phyloP scores from a whole-genome alignment of 2,113 vertebrate genomes.

The Microcebus griseorufus region DNA sequence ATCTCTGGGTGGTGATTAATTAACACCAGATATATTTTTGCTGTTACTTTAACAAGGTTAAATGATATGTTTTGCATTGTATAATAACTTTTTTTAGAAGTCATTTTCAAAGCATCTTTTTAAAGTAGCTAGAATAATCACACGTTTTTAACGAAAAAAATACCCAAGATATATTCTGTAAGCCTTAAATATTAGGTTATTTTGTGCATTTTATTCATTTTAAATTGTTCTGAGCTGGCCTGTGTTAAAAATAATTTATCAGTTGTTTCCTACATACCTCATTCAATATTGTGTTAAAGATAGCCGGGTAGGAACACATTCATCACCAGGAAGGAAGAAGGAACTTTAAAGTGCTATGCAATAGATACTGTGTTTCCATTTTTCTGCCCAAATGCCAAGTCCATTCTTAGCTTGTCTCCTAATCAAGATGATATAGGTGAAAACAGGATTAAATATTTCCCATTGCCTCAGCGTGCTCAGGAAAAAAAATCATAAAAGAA shows the following conservation, averaged over 20 bases:
- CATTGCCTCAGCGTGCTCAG: background rate
- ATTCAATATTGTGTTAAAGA: background rate
- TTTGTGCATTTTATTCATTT: background rate
- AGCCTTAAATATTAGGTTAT: background rate
- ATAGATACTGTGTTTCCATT: background rate
- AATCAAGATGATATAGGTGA: background rate
- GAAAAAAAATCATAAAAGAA: background rate
- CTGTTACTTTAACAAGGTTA: background rate
- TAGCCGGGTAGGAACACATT: background rate
- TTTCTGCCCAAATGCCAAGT: background rate
- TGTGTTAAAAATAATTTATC: conserved; percentile 1
- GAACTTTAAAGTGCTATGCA: background rate
- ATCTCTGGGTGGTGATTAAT: background rate
- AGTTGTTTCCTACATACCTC: background rate
- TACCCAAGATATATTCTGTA: background rate
- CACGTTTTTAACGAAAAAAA: background rate
- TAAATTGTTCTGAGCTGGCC: background rate
- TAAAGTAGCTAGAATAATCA: background rate
- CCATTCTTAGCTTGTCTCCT: background rate
- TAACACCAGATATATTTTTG: background rate
- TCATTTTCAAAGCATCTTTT: background rate
- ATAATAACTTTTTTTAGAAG: background rate
- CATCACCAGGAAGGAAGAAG: background rate
- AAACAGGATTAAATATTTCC: background rate
- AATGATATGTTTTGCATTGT: background rate